Evolutionary conservation across 2,797 vertebrate genomes (phyloP).

Genomic region (Buceros bicornis): DNA sequence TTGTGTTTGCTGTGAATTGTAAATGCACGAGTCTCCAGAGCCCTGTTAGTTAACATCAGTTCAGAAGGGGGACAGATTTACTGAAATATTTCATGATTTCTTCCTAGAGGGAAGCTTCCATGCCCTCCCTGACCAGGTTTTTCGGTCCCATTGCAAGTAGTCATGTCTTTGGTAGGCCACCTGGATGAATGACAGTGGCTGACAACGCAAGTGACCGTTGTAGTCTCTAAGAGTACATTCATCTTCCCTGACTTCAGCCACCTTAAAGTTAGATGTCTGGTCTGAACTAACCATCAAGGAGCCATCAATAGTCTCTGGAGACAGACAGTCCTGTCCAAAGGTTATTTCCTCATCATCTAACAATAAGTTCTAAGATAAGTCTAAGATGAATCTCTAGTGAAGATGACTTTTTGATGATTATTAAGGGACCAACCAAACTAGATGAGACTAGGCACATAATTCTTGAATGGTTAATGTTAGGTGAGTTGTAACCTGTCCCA

Average conservation of each 20-base stretch:
- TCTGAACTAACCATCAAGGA: neutral
- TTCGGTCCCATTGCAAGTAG: neutral
- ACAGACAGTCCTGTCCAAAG: neutral
- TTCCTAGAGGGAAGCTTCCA: neutral
- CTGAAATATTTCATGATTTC: neutral
- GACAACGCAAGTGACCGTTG: neutral
- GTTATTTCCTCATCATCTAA: neutral
- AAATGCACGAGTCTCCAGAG: neutral
- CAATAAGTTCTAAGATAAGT: neutral
- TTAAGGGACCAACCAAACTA: neutral
- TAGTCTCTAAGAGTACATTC: accelerated
- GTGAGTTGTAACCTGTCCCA: neutral
- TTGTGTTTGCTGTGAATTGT: neutral
- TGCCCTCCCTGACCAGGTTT: neutral
- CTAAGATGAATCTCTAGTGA: neutral
- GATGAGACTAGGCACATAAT: neutral
- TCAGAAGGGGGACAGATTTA: neutral
- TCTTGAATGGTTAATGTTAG: neutral
- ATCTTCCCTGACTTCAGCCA: neutral
- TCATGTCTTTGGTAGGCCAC: neutral
- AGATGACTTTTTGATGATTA: neutral
- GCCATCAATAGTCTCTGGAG: neutral
- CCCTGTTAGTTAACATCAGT: neutral
- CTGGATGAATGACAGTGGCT: neutral
- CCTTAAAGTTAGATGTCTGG: neutral